Evolutionary conservation across 2,888 invertebrate genomes (phyloP).

Genomic region (Molorchus minor): DNA sequence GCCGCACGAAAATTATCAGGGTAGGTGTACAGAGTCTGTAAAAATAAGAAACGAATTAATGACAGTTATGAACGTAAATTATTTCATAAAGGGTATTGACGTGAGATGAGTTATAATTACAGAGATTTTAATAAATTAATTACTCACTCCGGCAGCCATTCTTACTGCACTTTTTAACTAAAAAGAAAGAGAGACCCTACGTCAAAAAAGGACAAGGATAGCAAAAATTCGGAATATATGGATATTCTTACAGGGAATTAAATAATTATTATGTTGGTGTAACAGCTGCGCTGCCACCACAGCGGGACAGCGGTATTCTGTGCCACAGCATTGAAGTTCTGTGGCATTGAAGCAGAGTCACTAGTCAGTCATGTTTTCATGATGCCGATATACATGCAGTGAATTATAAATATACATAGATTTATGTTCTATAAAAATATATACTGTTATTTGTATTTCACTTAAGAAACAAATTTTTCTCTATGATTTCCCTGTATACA

Average conservation of each 20-base stretch:
- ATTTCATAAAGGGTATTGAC: conserved; percentile 15
- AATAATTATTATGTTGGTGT: neutral
- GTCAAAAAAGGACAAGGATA: neutral
- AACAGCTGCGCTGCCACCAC: neutral
- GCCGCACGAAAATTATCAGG: conserved; percentile 98
- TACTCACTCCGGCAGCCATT: conserved; percentile 81
- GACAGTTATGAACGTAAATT: conserved; percentile 8
- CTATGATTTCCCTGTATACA: too few relatives aligned
- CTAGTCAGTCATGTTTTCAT: too few relatives aligned
- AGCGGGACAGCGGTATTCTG: too few relatives aligned
- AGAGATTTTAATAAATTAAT: conserved; percentile 36
- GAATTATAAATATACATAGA: too few relatives aligned
- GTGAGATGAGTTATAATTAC: conserved; percentile 34
- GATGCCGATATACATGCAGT: too few relatives aligned
- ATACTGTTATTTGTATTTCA: too few relatives aligned
- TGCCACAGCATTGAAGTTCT: too few relatives aligned
- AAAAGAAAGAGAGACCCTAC: conserved; percentile 18
- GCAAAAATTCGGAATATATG: too few relatives aligned
- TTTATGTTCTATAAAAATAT: too few relatives aligned
- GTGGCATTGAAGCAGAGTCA: too few relatives aligned
- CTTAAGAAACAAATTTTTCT: too few relatives aligned
- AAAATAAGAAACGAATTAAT: conserved; percentile 13
- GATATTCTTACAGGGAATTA: neutral
- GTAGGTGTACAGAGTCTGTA: conserved; percentile 96
- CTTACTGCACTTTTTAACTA: conserved; percentile 53